Base-by-base conservation (phyloP, 2,888 invertebrate genomes). In the Yponomeuta cagnagella region DNA sequence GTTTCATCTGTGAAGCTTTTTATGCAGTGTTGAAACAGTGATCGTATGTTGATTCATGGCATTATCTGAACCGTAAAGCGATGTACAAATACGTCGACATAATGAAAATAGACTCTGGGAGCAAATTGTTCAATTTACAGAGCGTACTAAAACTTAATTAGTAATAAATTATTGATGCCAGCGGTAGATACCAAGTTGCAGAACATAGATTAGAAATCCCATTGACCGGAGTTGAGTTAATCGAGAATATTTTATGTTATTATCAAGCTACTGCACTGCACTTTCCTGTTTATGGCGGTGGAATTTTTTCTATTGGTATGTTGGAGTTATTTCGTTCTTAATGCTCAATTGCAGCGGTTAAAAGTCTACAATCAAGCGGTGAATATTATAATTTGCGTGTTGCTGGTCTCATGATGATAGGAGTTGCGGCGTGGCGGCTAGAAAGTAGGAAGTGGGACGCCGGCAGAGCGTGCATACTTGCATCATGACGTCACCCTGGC, bases 391-490 rank as follows among this genome's bases (percentile, higher is more conserved):
- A 75, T 77, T 70, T 76, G 75, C 74, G 75, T 75, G 76, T 76
- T 75, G 52, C 52, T 58, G 75, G 76, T 77, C 73, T 74, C 71
- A 74, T 76, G 75, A 74, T 75, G 76, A 77, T 76, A 74, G 71
- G 75, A 74, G 75, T 77, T 77, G 77, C 76, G 77, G 73, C 75
- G 71, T 72, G 73, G 72, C 74, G 73, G 43, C 72, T 79, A 77
- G 82, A 83, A 83, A 84, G 80, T 80, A 77, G 77, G 76, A 81
- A 82, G 77, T 74, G 78, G 79, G 76, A 76, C 79, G 77, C 77
- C 75, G 79, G 78, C 74, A 66, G 71, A 70, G 66, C 66, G 70
- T 48, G 71, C 71, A 71, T 2, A 33, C 63, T 15, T 70, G n/a
- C 58, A 58, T n/a, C 63, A 63, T 70, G 63, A 70, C 64, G 64